These are phyloP conservation scores for Apodemus speciosus DNA, from an alignment of 2,113 vertebrate species.

Conservation along the genomic window DNA sequence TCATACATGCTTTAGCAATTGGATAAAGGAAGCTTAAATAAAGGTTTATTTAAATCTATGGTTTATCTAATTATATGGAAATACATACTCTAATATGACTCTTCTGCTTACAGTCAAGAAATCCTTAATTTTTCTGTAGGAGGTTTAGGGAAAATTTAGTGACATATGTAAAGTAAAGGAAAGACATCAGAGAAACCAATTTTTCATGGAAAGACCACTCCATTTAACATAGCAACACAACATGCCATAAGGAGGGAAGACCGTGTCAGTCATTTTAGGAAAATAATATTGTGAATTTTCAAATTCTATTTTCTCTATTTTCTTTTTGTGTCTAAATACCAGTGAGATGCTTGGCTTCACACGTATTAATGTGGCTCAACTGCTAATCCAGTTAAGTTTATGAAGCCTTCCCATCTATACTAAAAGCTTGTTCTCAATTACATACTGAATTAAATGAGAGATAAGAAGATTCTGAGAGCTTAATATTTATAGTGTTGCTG, in stretches of 20 bases:
- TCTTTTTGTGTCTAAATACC: slow-evolving; percentile 52
- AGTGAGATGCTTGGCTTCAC: slow-evolving; percentile 63
- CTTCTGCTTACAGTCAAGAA: not conserved
- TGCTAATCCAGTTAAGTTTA: slow-evolving; percentile 79
- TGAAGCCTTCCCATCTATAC: slow-evolving; percentile 72
- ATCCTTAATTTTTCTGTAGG: not conserved
- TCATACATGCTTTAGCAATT: not conserved
- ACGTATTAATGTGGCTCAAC: slow-evolving; percentile 69
- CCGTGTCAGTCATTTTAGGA: not conserved
- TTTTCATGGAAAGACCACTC: not conserved
- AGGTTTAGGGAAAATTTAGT: not conserved
- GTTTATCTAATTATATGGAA: not conserved
- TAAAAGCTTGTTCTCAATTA: slow-evolving; percentile 82
- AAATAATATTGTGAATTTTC: slow-evolving; percentile 1
- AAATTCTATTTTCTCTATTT: not conserved
- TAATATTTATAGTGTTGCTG: slow-evolving; percentile 86
- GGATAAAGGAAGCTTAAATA: not conserved
- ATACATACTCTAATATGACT: not conserved
- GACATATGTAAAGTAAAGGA: too few species aligned
- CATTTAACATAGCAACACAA: not conserved
- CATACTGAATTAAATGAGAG: slow-evolving; percentile 81
- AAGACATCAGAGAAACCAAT: not conserved
- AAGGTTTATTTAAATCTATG: not conserved
- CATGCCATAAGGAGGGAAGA: not conserved
- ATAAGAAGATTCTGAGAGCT: slow-evolving; percentile 74